phyloP scores from a whole-genome alignment of 2,797 vertebrate genomes.

The Lacerta agilis region DNA sequence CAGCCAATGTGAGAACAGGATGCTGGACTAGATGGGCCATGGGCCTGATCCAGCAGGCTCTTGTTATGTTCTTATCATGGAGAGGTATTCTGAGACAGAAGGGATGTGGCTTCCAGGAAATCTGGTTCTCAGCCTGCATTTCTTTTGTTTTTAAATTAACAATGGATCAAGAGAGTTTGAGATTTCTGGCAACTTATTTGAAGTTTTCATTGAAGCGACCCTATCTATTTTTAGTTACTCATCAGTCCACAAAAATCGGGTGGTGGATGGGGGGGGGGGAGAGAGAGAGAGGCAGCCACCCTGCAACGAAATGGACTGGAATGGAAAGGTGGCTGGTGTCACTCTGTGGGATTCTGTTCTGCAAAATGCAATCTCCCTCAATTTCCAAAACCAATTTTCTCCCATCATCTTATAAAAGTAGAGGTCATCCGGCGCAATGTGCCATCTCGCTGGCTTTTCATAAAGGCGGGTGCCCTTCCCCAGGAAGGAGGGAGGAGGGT shows the following conservation, averaged over 20 bases:
- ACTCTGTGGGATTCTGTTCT: conserved; percentile 65
- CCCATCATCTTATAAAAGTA: conserved; percentile 74
- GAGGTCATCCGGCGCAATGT: conserved; percentile 74
- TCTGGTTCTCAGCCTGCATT: background rate
- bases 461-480: conserved; percentile 67
- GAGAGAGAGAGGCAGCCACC: background rate
- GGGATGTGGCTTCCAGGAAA: background rate
- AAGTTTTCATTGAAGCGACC: conserved; percentile 50
- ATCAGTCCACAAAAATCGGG: conserved; percentile 49
- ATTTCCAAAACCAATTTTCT: conserved; percentile 81
- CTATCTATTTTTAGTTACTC: conserved; percentile 62
- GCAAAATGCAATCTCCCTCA: conserved; percentile 72
- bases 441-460: conserved; percentile 71
- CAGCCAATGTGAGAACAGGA: too few species aligned
- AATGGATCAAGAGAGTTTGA: conserved; percentile 15
- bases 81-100: background rate
- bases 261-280: background rate
- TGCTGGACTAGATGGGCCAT: too few species aligned
- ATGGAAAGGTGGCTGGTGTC: conserved; percentile 69
- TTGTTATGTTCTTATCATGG: too few species aligned
- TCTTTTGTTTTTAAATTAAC: background rate
- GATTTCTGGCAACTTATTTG: conserved; percentile 62
- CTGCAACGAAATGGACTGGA: conserved; percentile 67
- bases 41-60: background rate
- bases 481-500: conserved; percentile 65